Evolutionary conservation across 2,797 vertebrate genomes (phyloP).

Genomic region (Rhynchonycteris naso): DNA sequence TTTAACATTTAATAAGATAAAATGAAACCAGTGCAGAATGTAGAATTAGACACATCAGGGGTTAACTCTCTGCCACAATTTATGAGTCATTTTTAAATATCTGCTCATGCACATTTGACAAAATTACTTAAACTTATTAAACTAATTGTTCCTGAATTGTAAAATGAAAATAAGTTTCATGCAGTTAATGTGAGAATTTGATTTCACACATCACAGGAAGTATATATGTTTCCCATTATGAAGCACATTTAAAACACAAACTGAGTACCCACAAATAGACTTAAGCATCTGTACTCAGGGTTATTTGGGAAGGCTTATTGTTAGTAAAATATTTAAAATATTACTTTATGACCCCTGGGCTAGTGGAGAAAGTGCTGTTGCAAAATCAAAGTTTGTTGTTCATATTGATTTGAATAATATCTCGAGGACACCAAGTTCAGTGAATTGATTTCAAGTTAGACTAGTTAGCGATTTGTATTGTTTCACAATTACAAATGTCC

Average conservation of each 20-base stretch:
- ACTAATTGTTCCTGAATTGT: neutral
- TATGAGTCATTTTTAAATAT: neutral
- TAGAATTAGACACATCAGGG: neutral
- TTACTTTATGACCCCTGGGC: neutral
- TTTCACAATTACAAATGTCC: neutral
- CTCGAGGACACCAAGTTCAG: neutral
- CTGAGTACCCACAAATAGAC: neutral
- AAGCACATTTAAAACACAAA: neutral
- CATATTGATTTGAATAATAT: neutral
- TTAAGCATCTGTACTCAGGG: neutral
- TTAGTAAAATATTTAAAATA: neutral
- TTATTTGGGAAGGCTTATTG: neutral
- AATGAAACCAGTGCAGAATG: neutral
- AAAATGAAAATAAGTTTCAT: constrained; percentile 40
- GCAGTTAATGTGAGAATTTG: neutral
- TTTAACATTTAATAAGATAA: neutral
- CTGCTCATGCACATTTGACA: neutral
- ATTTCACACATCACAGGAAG: neutral
- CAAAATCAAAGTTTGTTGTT: neutral
- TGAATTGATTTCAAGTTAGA: neutral
- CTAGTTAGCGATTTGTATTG: neutral
- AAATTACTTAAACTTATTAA: neutral
- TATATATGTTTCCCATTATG: neutral
- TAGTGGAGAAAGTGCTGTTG: neutral
- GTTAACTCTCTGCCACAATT: neutral